phyloP scores from a whole-genome alignment of 2,113 vertebrate species.

The Rutilus rutilus region DNA sequence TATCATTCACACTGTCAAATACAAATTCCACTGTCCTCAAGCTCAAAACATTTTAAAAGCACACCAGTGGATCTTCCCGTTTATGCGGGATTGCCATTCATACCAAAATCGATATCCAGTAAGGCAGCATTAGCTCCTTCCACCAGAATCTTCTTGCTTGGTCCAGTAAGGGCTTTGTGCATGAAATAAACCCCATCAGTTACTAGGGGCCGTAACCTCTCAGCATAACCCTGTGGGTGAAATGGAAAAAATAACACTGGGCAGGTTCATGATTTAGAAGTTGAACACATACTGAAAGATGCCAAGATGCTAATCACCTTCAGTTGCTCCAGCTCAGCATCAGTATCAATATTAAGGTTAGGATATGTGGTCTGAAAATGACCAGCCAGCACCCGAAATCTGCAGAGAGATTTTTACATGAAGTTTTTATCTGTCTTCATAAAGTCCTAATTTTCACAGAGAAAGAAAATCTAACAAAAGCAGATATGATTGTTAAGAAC shows the following conservation, averaged over 20 bases:
- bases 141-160: slow-evolving; percentile 83
- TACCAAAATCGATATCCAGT: slow-evolving; percentile 84
- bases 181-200: slow-evolving; percentile 85
- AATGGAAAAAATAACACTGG: background rate
- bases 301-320: slow-evolving; percentile 69
- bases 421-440: background rate
- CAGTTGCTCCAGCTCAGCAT: slow-evolving; percentile 76
- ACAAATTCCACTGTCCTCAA: background rate
- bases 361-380: slow-evolving; percentile 80
- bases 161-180: slow-evolving; percentile 79
- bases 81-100: slow-evolving; percentile 24
- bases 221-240: slow-evolving; percentile 65
- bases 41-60: background rate
- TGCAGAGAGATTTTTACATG: slow-evolving; percentile 49
- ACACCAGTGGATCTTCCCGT: background rate
- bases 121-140: slow-evolving; percentile 84
- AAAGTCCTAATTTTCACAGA: background rate
- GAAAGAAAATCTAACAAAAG: background rate
- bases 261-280: background rate
- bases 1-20: background rate
- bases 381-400: slow-evolving; percentile 76
- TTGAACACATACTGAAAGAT: background rate
- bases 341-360: slow-evolving; percentile 74
- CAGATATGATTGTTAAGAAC: background rate
- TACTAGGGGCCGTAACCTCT: slow-evolving; percentile 77